Base-by-base conservation (phyloP, 35 echinoderm and acorn worm species). In the Apostichopus japonicus region DNA sequence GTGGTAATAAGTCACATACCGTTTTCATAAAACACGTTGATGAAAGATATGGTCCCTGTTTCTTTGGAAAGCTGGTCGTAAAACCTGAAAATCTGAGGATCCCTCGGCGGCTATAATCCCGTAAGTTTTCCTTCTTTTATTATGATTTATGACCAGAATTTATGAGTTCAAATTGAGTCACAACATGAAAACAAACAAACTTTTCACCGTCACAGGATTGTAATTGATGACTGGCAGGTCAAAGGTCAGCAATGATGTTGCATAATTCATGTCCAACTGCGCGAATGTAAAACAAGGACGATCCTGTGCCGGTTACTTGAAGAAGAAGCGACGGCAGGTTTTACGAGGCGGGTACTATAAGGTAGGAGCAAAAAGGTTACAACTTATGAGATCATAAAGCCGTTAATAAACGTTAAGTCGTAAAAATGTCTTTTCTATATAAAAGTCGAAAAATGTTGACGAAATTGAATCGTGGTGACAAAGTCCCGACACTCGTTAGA, bases 151-250 rank as follows among this genome's bases (percentile, higher is more conserved):
- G 81, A 58, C 6, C 23, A 58, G 56, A 84, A 84, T 84, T 84
- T 84, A 84, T 84, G 16, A 14, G 81, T 84, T 84, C 55, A 84
- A 84, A 84, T 84, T 84, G 81, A 84, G 15, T 84, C 81, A 84
- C 81, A 84, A 84, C 81, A 84, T 84, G 81, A 84, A 84, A 84
- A 84, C 81, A 84, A 84, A 84, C 81, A 84, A 84, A 84, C 53
- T 23, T 22, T 84, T 23, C 6, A 57, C 81, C 54, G 81, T 55
- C 81, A 84, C 56, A 84, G 17, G n/a, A 84, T 53, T 57, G 24
- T 84, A 21, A 84, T 84, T 84, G 16, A 84, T 57, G 53, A 58
- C 56, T 84, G n/a, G 56, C 10, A 54, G 81, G 81, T 84, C 81
- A 84, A 58, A 84, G 81, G 54, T 84, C 54, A 24, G 5, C 54